These are phyloP conservation scores for Heterohyrax brucei DNA, from an alignment of 2,797 vertebrate species.

Conservation along the genomic window DNA sequence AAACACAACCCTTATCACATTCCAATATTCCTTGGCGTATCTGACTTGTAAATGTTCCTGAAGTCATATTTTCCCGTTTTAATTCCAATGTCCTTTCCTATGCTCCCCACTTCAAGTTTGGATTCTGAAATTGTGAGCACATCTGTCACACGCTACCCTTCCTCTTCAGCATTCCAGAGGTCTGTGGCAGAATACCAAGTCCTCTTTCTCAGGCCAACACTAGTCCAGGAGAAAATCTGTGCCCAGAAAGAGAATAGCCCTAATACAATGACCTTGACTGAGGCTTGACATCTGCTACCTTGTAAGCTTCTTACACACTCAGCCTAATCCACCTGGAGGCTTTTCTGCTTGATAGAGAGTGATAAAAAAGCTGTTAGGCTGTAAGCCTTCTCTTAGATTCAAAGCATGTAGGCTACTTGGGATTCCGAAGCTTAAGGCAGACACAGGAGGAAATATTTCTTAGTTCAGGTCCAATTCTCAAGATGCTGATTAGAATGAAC, in stretches of 20 bases:
- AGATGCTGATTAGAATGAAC: constrained; percentile 89
- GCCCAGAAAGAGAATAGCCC: constrained; percentile 86
- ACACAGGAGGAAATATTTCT: constrained; percentile 88
- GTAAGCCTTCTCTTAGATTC: constrained; percentile 88
- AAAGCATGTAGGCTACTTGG: constrained; percentile 88
- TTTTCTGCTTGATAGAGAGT: constrained; percentile 89
- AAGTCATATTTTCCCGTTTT: constrained; percentile 63
- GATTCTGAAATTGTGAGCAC: constrained; percentile 78
- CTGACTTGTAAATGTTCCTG: constrained; percentile 69
- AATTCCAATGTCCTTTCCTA: constrained; percentile 63
- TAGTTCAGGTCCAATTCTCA: constrained; percentile 88
- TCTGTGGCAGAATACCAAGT: constrained; percentile 59
- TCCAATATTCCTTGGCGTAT: constrained; percentile 60
- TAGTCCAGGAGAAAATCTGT: constrained; percentile 87
- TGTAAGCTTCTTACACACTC: constrained; percentile 90
- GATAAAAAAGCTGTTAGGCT: constrained; percentile 89
- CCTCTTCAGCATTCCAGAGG: constrained; percentile 81
- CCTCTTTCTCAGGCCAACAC: constrained; percentile 78
- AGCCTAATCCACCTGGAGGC: constrained; percentile 90
- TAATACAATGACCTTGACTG: constrained; percentile 90
- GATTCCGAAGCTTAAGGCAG: constrained; percentile 85
- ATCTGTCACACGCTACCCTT: constrained; percentile 63
- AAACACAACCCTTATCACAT: constrained; percentile 33
- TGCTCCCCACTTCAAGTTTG: constrained; percentile 58
- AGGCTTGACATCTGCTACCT: constrained; percentile 89